These are phyloP conservation scores for Beaufortia kweichowensis DNA, from an alignment of 2,113 vertebrate species.

Conservation along the genomic window DNA sequence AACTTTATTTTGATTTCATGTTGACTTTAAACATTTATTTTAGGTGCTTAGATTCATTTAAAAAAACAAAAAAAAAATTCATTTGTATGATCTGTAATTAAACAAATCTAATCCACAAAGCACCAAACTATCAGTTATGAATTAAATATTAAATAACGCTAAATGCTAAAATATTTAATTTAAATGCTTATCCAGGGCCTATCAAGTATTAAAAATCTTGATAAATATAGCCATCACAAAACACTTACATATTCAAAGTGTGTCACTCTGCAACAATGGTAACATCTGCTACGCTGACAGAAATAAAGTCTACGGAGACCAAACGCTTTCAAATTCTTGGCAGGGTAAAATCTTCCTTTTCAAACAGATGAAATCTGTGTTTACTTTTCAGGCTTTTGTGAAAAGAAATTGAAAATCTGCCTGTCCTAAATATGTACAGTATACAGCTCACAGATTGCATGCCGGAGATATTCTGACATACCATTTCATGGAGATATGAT, in stretches of 20 bases:
- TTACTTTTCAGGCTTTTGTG: conserved; percentile 6
- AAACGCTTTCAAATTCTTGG: conserved; percentile 3
- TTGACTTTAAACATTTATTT: neutral
- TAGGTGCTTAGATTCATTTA: neutral
- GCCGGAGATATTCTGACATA: neutral
- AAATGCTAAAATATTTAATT: neutral
- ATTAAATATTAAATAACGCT: neutral
- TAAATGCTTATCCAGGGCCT: neutral
- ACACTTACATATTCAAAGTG: conserved; percentile 5
- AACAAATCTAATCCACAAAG: neutral
- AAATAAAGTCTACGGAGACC: neutral
- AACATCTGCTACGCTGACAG: conserved; percentile 30
- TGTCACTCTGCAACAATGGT: conserved; percentile 22
- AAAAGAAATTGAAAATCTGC: neutral
- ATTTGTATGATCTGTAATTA: no score
- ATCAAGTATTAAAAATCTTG: conserved; percentile 12
- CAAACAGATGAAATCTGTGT: conserved; percentile 27
- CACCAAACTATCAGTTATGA: neutral
- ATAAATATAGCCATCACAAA: conserved; percentile 21
- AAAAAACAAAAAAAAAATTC: no score
- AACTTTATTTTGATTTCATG: neutral
- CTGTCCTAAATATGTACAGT: neutral
- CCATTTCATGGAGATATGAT: neutral
- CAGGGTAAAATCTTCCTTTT: neutral
- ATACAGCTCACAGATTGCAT: neutral